These are phyloP conservation scores for Burhinus bistriatus DNA, from an alignment of 2,113 vertebrate genomes.

Conservation along the genomic window DNA sequence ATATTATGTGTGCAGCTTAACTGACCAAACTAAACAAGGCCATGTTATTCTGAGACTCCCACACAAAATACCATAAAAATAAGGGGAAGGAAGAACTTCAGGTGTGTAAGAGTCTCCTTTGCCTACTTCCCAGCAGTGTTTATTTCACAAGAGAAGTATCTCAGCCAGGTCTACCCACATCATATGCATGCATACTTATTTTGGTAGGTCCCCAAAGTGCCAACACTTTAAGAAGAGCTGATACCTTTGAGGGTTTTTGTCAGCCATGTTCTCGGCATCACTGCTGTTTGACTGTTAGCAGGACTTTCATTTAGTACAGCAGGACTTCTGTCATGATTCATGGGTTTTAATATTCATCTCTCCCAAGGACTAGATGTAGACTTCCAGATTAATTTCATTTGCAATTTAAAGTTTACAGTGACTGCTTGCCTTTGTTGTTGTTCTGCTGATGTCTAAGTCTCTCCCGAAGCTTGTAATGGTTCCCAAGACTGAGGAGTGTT, in stretches of 20 bases:
- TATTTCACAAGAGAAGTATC: not conserved
- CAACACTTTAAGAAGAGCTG: not conserved
- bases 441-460: not conserved
- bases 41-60: not conserved
- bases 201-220: not conserved
- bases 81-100: not conserved
- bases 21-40: not conserved
- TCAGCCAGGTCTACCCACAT: not conserved
- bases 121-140: not conserved
- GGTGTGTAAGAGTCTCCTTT: not conserved
- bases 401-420: not conserved
- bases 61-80: not conserved
- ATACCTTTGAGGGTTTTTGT: not conserved
- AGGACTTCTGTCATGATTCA: not conserved
- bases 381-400: not conserved
- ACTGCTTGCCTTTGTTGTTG: not conserved
- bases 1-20: not conserved
- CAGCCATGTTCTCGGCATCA: not conserved
- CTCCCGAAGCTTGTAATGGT: not conserved
- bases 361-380: not conserved
- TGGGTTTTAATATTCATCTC: not conserved
- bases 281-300: not conserved
- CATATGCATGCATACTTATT: not conserved
- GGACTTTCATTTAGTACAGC: not conserved
- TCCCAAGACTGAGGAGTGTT: not conserved